These are phyloP conservation scores for Napeogenes sylphis DNA, from an alignment of 2,888 invertebrate genomes.

Conservation along the genomic window DNA sequence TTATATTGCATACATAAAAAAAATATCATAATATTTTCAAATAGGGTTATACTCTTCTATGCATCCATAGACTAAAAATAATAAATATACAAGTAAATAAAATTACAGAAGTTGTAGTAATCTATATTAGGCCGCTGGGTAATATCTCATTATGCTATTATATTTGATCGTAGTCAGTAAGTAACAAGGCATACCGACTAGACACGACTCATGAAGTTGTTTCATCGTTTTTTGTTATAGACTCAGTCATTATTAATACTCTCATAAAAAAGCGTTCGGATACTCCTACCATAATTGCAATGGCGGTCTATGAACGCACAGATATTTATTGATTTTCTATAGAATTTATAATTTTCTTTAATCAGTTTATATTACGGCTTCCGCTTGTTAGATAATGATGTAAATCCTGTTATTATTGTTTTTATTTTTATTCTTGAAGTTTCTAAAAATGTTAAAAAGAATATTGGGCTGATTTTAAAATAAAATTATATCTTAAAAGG, in stretches of 20 bases:
- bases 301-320: conserved; percentile 14
- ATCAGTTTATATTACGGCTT: neutral
- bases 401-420: neutral
- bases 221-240: conserved; percentile 11
- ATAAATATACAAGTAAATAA: no score
- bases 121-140: no score
- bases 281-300: conserved; percentile 19
- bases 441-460: no score
- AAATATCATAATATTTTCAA: no score
- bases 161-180: neutral
- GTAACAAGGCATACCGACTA: conserved; percentile 2
- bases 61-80: no score
- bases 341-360: conserved; percentile 9
- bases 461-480: no score
- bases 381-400: neutral
- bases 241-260: conserved; percentile 21
- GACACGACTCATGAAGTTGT: conserved; percentile 21
- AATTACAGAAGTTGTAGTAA: no score
- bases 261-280: conserved; percentile 22
- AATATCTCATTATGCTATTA: neutral
- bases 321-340: conserved; percentile 18
- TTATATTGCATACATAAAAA: no score
- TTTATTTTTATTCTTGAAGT: neutral
- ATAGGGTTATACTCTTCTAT: no score
- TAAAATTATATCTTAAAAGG: no score